Conservation (phyloP, 2,888 invertebrate genomes). For the Mycalesis mineus region DNA sequence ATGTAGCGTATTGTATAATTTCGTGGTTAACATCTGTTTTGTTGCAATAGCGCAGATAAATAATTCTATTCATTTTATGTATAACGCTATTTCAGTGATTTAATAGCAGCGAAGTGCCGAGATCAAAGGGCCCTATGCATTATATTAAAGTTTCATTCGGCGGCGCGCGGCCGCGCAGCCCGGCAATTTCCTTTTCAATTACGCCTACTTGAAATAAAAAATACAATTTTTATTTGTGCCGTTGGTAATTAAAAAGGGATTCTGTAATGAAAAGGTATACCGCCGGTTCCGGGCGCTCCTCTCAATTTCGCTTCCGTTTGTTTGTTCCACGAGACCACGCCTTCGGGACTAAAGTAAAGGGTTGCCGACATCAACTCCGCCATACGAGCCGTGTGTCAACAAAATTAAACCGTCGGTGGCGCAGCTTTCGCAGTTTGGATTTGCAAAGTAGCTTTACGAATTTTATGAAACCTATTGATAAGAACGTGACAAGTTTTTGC, state of each 20-base stretch:
- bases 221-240: slow-evolving; percentile 76
- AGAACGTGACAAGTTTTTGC: too few species aligned
- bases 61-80: slow-evolving; percentile 27
- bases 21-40: slow-evolving; percentile 17
- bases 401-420: slow-evolving; percentile 39
- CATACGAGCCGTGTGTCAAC: slow-evolving; percentile 50
- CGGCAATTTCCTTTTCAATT: slow-evolving; percentile 77
- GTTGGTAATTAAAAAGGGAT: slow-evolving; percentile 77
- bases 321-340: slow-evolving; percentile 68
- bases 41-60: slow-evolving; percentile 8
- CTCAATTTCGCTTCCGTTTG: slow-evolving; percentile 76
- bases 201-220: slow-evolving; percentile 75
- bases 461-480: slow-evolving; percentile 4
- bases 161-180: slow-evolving; percentile 55
- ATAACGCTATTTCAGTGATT: slow-evolving; percentile 59
- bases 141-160: slow-evolving; percentile 76
- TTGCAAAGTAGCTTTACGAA: slow-evolving; percentile 10
- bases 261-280: slow-evolving; percentile 78
- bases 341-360: slow-evolving; percentile 63
- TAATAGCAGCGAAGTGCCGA: slow-evolving; percentile 66
- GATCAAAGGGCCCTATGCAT: slow-evolving; percentile 77
- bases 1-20: background rate
- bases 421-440: slow-evolving; percentile 21
- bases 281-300: slow-evolving; percentile 73
- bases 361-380: slow-evolving; percentile 46